These are phyloP conservation scores for Malurus elegans DNA, from an alignment of 2,113 vertebrate genomes.

Conservation along the genomic window DNA sequence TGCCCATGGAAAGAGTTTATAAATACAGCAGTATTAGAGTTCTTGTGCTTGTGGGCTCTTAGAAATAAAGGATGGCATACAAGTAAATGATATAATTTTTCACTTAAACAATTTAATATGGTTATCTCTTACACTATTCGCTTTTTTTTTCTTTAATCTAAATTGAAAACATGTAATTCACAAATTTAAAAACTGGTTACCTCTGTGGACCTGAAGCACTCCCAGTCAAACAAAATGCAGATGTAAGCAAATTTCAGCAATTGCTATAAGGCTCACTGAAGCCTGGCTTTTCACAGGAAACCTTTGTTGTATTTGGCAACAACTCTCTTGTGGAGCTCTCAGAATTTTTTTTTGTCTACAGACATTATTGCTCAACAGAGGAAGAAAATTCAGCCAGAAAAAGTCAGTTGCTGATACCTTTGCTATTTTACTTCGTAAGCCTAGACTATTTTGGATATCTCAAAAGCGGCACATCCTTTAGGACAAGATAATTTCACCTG, in stretches of 20 bases:
- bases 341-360: neutral
- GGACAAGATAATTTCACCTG: neutral
- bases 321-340: neutral
- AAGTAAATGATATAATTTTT: neutral
- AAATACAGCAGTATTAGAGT: neutral
- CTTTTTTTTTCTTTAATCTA: neutral
- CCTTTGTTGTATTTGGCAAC: slow-evolving; percentile 5
- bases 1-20: neutral
- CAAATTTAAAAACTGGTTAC: neutral
- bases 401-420: neutral
- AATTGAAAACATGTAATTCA: neutral
- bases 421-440: neutral
- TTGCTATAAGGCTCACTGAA: neutral
- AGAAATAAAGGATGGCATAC: neutral
- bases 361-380: neutral
- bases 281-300: neutral
- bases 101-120: neutral
- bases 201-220: neutral
- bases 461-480: neutral
- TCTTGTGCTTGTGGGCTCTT: neutral
- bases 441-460: neutral
- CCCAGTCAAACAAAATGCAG: neutral
- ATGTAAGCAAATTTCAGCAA: neutral
- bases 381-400: neutral
- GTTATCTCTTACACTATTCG: neutral